These are phyloP conservation scores for Spatulosminthurus flaviceps DNA, from an alignment of 2,888 invertebrate species.

Conservation along the genomic window DNA sequence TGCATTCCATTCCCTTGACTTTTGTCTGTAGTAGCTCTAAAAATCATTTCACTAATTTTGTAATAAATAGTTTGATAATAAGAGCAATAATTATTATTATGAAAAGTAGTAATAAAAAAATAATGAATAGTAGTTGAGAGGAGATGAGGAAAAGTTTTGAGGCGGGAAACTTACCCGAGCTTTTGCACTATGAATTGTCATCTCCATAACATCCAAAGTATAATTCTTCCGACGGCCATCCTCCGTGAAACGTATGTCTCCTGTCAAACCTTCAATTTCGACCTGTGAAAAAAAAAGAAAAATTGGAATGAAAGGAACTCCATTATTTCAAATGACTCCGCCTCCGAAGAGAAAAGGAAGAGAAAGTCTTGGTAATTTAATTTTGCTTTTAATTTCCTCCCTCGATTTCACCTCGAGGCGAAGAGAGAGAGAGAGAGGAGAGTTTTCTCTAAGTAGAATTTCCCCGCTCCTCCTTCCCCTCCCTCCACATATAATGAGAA, in stretches of 20 bases:
- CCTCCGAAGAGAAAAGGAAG: not conserved
- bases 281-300: slow-evolving; percentile 71
- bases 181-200: slow-evolving; percentile 93
- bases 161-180: slow-evolving; percentile 74
- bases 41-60: too few relatives aligned
- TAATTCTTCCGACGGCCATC: slow-evolving; percentile 89
- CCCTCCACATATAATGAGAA: not conserved
- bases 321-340: not conserved
- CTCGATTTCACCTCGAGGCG: too few relatives aligned
- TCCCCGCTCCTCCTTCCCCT: too few relatives aligned
- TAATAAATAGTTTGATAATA: too few relatives aligned
- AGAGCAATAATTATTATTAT: too few relatives aligned
- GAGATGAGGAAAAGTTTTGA: not conserved
- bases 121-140: not conserved
- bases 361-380: too few relatives aligned
- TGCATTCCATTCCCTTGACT: too few relatives aligned
- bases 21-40: too few relatives aligned
- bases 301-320: not conserved
- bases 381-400: too few relatives aligned
- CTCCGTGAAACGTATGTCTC: slow-evolving; percentile 89
- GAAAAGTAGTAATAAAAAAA: too few relatives aligned
- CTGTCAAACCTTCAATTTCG: slow-evolving; percentile 88
- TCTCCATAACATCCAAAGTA: slow-evolving; percentile 88
- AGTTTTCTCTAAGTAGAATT: too few relatives aligned
- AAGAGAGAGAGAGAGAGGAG: too few relatives aligned